Evolutionary conservation across 2,888 invertebrate species (phyloP).

Genomic region (Scaptomyza flava): DNA sequence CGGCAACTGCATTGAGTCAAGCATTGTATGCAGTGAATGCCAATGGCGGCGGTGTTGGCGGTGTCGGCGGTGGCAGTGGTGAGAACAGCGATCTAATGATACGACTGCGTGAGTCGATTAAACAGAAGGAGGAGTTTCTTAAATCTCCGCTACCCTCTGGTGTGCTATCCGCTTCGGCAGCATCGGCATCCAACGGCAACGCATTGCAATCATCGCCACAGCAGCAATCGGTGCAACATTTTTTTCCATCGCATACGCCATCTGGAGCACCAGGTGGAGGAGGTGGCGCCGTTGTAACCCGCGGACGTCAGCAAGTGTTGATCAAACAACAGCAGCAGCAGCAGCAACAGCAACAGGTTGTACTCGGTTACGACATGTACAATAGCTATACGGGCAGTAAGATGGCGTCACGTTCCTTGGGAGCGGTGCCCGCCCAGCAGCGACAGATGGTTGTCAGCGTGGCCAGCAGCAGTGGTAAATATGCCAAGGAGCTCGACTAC

Average conservation of each 20-base stretch:
- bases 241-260: conserved; percentile 64
- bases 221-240: conserved; percentile 54
- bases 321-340: conserved; percentile 44
- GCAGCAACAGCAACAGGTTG: conserved; percentile 58
- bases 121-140: conserved; percentile 95
- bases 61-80: conserved; percentile 24
- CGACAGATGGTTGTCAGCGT: conserved; percentile 60
- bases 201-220: conserved; percentile 41
- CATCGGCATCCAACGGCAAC: conserved; percentile 42
- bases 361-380: conserved; percentile 81
- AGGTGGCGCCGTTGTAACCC: conserved; percentile 27
- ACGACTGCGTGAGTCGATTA: conserved; percentile 92
- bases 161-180: conserved; percentile 38
- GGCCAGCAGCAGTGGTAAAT: conserved; percentile 71
- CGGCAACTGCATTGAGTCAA: conserved; percentile 52
- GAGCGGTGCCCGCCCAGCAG: conserved; percentile 43
- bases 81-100: conserved; percentile 86
- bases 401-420: conserved; percentile 59
- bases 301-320: conserved; percentile 49
- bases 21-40: conserved; percentile 57
- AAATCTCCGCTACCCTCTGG: conserved; percentile 86
- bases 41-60: conserved; percentile 20
- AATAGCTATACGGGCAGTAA: conserved; percentile 70
- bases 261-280: conserved; percentile 22
- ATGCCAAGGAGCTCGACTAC: conserved; percentile 81